Percentiles rank a stretch among this genome's conserved stretches.
These are phyloP conservation scores for Coregonus sp. DNA, from an alignment of 2,797 vertebrate genomes.

Conservation along the genomic window DNA sequence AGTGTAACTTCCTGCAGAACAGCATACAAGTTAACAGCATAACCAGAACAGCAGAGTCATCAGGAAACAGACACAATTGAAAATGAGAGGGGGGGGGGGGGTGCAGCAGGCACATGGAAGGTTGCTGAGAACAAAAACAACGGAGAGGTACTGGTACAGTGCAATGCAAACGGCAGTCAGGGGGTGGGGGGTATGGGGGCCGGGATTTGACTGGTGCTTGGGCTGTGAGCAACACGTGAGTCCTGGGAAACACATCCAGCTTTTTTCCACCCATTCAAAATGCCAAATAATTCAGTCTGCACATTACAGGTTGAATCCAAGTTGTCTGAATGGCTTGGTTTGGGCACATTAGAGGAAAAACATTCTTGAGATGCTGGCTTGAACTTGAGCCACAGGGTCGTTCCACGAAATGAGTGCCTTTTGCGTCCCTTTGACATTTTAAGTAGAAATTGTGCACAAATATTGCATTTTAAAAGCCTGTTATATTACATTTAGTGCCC, in stretches of 20 bases:
- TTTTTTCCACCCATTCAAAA: slow-evolving; percentile 48
- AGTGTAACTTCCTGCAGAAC: slow-evolving; percentile 44
- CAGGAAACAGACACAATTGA: slow-evolving; percentile 48
- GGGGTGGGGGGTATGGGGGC: slow-evolving; percentile 32
- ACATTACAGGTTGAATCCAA: slow-evolving; percentile 7
- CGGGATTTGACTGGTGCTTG: slow-evolving; percentile 31
- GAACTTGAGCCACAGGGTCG: slow-evolving; percentile 17
- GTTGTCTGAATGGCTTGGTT: slow-evolving; percentile 16
- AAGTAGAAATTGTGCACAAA: no score
- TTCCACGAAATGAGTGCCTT: no score
- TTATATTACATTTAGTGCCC: no score
- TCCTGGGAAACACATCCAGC: slow-evolving; percentile 30
- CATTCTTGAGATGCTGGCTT: slow-evolving; percentile 16
- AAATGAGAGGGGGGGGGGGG: slow-evolving; percentile 32
- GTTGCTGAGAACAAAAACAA: slow-evolving; percentile 35
- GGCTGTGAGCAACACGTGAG: slow-evolving; percentile 35
- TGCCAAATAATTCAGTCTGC: slow-evolving; percentile 37
- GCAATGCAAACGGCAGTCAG: slow-evolving; percentile 43
- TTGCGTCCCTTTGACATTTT: no score
- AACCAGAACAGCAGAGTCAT: slow-evolving; percentile 20
- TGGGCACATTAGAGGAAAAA: slow-evolving; percentile 7
- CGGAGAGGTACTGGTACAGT: slow-evolving; percentile 32
- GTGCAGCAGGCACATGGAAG: slow-evolving; percentile 38
- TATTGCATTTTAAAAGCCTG: no score
- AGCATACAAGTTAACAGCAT: slow-evolving; percentile 17